These are phyloP conservation scores for Chironomus tepperi DNA, from an alignment of 1,140 invertebrate species.

Conservation along the genomic window DNA sequence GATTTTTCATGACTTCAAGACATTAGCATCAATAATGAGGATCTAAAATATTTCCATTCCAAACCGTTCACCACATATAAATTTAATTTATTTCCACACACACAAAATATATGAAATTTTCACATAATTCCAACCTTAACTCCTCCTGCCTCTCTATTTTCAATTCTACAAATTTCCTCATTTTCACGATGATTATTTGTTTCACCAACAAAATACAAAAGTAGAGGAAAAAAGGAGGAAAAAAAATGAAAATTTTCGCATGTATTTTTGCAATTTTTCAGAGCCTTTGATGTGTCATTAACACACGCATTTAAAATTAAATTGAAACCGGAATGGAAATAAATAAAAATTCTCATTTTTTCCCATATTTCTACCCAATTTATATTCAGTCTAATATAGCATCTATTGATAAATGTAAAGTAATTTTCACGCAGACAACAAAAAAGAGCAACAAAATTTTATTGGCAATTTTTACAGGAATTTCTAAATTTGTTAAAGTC, in stretches of 20 bases:
- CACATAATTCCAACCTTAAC: too few relatives aligned
- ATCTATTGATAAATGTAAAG: background rate
- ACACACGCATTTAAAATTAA: slow-evolving; percentile 6
- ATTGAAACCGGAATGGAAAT: background rate
- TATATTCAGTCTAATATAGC: background rate
- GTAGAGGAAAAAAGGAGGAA: background rate
- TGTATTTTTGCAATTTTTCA: slow-evolving; percentile 14
- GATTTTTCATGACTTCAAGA: too few relatives aligned
- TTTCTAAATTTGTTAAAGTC: background rate
- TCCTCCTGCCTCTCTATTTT: too few relatives aligned
- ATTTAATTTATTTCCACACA: too few relatives aligned
- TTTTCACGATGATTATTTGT: too few relatives aligned
- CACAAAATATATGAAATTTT: too few relatives aligned
- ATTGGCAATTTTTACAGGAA: background rate
- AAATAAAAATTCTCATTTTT: background rate
- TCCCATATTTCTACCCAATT: background rate
- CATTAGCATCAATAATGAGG: too few relatives aligned
- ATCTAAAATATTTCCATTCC: too few relatives aligned
- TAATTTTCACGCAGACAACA: background rate
- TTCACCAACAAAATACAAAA: too few relatives aligned
- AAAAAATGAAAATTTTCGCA: background rate
- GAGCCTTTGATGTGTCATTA: background rate
- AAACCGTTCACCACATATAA: too few relatives aligned
- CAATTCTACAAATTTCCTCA: too few relatives aligned
- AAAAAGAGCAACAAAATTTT: background rate